phyloP scores from a whole-genome alignment of 35 echinoderm and acorn worm genomes.

The Strongylocentrotus purpuratus region DNA sequence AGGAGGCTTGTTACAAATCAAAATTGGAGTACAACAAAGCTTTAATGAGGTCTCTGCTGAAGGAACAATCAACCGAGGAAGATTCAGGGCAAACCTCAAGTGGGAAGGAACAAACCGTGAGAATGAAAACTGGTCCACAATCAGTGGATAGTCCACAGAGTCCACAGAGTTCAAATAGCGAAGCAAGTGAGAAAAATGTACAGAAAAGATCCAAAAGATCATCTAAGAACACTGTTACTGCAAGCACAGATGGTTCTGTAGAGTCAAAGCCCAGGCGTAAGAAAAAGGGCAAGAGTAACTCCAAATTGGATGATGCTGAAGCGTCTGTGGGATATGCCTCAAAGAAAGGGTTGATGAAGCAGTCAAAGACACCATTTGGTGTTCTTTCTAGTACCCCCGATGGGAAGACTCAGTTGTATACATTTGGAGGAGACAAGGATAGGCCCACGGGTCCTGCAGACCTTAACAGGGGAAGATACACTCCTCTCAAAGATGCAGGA shows the following conservation, averaged over 20 bases:
- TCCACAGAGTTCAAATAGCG: neutral
- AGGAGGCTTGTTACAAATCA: neutral
- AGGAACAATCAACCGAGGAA: neutral
- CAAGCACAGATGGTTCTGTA: neutral
- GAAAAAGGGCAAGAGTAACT: constrained; percentile 25
- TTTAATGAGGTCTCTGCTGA: constrained; percentile 7
- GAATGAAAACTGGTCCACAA: neutral
- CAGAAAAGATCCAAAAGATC: neutral
- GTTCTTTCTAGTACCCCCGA: neutral
- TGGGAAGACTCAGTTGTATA: constrained; percentile 32
- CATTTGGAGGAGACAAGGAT: constrained; percentile 18
- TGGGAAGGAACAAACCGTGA: neutral
- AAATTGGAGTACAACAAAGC: constrained; percentile 21
- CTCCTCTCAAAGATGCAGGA: neutral
- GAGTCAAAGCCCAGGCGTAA: neutral
- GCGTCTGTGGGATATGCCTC: neutral
- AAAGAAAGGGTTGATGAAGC: neutral
- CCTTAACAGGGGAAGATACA: neutral
- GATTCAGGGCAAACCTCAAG: neutral
- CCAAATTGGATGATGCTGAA: neutral
- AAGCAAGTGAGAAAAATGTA: neutral
- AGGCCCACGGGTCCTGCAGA: neutral
- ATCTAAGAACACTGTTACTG: neutral
- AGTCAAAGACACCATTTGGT: constrained; percentile 22
- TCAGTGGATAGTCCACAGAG: neutral